phyloP scores from a whole-genome alignment of 2,888 invertebrate genomes.

The Hemithea aestivaria region DNA sequence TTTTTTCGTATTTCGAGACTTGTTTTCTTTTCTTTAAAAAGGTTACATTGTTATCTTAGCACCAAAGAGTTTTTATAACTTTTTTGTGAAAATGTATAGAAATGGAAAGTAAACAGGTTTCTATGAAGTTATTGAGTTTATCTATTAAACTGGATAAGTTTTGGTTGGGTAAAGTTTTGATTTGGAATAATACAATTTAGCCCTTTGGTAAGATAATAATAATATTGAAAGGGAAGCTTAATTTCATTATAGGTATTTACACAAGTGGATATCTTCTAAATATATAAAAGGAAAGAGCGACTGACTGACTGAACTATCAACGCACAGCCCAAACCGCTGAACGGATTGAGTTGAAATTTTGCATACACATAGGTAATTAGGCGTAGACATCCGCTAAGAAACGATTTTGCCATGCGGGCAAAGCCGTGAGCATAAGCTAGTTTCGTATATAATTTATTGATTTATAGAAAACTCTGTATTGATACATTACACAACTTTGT shows the following conservation, averaged over 20 bases:
- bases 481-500: not conserved
- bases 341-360: no score
- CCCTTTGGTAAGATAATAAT: slow-evolving; percentile 1
- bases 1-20: slow-evolving; percentile 17
- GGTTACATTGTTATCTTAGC: slow-evolving; percentile 13
- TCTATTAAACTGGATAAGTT: slow-evolving; percentile 26
- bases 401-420: no score
- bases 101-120: slow-evolving; percentile 15
- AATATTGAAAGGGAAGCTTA: no score
- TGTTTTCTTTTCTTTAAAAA: slow-evolving; percentile 10
- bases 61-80: slow-evolving; percentile 16
- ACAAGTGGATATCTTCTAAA: no score
- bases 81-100: slow-evolving; percentile 5
- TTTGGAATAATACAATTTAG: slow-evolving; percentile 20
- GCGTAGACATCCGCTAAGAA: no score
- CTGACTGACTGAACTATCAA: no score
- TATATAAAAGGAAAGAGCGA: no score
- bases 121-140: slow-evolving; percentile 26
- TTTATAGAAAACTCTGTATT: not conserved
- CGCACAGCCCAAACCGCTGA: no score
- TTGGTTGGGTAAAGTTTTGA: slow-evolving; percentile 14
- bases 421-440: no score
- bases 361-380: no score
- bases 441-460: no score
- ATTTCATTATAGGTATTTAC: no score